Conservation (phyloP, 2,797 vertebrate genomes). For the Thripadectes ignobilis region DNA sequence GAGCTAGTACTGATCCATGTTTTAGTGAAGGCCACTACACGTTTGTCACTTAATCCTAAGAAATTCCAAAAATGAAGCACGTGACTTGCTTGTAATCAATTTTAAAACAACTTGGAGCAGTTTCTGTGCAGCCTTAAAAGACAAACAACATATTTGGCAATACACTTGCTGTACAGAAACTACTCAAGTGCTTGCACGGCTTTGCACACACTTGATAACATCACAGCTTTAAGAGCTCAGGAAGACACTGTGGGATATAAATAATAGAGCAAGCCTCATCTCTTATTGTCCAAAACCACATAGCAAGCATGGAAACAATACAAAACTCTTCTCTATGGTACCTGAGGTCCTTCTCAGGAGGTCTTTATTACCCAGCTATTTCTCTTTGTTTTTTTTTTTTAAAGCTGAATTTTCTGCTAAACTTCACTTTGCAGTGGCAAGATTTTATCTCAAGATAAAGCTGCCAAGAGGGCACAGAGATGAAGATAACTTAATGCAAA, state of each 20-base stretch:
- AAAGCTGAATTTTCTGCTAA: neutral
- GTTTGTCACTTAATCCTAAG: slow-evolving; percentile 20
- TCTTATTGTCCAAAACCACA: neutral
- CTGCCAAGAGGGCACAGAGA: neutral
- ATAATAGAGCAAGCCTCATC: neutral
- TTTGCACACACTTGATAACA: neutral
- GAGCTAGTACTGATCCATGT: neutral
- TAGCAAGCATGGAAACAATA: neutral
- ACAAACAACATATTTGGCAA: neutral
- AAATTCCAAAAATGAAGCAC: slow-evolving; percentile 17
- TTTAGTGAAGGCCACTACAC: neutral
- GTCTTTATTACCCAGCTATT: neutral
- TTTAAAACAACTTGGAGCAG: slow-evolving; percentile 6
- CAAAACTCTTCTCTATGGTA: neutral
- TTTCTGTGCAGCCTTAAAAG: neutral
- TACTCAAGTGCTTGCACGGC: neutral
- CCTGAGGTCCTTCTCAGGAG: neutral
- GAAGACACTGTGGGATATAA: neutral
- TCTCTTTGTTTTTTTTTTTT: neutral
- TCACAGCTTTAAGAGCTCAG: neutral
- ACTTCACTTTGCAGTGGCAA: neutral
- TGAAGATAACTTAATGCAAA: neutral
- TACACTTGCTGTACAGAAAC: neutral
- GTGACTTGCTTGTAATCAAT: neutral
- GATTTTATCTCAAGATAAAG: neutral